Conservation (phyloP, 1,140 invertebrate species). For the Lycorma delicatula region DNA sequence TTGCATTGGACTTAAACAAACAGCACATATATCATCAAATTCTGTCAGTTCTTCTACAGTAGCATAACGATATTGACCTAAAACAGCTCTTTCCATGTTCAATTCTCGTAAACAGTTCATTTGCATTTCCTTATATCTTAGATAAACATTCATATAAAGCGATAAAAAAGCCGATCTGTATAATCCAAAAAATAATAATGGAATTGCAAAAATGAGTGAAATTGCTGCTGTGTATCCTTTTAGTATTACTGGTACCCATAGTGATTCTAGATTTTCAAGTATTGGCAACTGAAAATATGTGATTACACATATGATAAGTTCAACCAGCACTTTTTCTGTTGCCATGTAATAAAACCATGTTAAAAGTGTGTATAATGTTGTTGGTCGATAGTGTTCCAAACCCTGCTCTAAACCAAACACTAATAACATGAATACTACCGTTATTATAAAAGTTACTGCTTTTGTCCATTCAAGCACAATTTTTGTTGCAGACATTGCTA, state of each 20-base stretch:
- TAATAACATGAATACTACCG: constrained; percentile 64
- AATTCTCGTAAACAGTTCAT: constrained; percentile 45
- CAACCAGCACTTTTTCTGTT: constrained; percentile 62
- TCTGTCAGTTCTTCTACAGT: constrained; percentile 52
- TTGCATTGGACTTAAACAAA: constrained; percentile 59
- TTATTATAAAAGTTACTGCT: constrained; percentile 69
- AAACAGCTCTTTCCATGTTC: constrained; percentile 46
- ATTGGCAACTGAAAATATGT: constrained; percentile 47
- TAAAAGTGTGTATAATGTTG: constrained; percentile 49
- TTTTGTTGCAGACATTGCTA: constrained; percentile 73
- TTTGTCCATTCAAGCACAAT: constrained; percentile 75
- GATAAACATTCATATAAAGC: constrained; percentile 55
- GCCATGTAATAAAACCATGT: constrained; percentile 61
- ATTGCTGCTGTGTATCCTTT: constrained; percentile 45
- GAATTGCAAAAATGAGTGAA: constrained; percentile 44
- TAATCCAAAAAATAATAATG: constrained; percentile 45
- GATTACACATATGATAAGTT: constrained; percentile 49
- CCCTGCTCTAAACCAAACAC: constrained; percentile 67
- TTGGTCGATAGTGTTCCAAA: constrained; percentile 61
- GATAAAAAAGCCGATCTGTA: constrained; percentile 49
- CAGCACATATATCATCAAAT: constrained; percentile 65
- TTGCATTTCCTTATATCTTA: constrained; percentile 52
- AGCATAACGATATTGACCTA: constrained; percentile 55
- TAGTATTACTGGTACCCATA: constrained; percentile 56
- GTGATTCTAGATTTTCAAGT: constrained; percentile 54